Conservation (phyloP, 2,888 invertebrate genomes). For the Campoplex capitator region DNA sequence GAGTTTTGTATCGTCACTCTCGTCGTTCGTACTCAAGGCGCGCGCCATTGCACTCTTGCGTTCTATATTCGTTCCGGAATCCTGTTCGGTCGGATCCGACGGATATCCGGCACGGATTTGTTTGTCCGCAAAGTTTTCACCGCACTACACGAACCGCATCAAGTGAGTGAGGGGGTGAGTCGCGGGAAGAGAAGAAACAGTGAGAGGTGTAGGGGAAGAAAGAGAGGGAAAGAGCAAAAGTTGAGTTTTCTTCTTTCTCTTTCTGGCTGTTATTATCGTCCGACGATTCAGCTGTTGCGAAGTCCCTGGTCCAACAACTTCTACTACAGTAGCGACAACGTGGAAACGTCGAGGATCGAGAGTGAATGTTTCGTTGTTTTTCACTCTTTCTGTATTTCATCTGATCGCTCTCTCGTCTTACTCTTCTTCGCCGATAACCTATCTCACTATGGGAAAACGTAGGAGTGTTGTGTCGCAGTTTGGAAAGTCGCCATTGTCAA, state of each 20-base stretch:
- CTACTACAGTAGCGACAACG: slow-evolving; percentile 30
- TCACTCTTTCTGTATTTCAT: slow-evolving; percentile 21
- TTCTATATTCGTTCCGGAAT: slow-evolving; percentile 72
- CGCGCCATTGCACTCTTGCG: slow-evolving; percentile 70
- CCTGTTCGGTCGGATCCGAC: slow-evolving; percentile 74
- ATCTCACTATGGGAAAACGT: slow-evolving; percentile 51
- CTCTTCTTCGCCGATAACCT: slow-evolving; percentile 41
- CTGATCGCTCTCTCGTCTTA: slow-evolving; percentile 9
- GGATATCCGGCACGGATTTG: slow-evolving; percentile 83
- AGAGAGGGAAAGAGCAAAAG: slow-evolving; percentile 23
- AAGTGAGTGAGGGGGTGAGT: slow-evolving; percentile 16
- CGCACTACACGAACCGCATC: slow-evolving; percentile 81
- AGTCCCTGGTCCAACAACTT: slow-evolving; percentile 80
- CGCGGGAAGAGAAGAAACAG: not conserved
- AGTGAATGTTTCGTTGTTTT: slow-evolving; percentile 41
- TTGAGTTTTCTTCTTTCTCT: slow-evolving; percentile 36
- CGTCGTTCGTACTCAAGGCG: slow-evolving; percentile 69
- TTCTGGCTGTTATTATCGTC: slow-evolving; percentile 65
- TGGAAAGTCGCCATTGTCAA: slow-evolving; percentile 44
- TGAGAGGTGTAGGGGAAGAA: not conserved
- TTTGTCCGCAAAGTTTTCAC: slow-evolving; percentile 83
- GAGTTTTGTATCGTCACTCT: slow-evolving; percentile 76
- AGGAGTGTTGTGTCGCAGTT: slow-evolving; percentile 50
- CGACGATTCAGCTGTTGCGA: slow-evolving; percentile 82
- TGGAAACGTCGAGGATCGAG: slow-evolving; percentile 43